Base-by-base conservation (phyloP, 2,797 vertebrate genomes). In the Rhinella marina region DNA sequence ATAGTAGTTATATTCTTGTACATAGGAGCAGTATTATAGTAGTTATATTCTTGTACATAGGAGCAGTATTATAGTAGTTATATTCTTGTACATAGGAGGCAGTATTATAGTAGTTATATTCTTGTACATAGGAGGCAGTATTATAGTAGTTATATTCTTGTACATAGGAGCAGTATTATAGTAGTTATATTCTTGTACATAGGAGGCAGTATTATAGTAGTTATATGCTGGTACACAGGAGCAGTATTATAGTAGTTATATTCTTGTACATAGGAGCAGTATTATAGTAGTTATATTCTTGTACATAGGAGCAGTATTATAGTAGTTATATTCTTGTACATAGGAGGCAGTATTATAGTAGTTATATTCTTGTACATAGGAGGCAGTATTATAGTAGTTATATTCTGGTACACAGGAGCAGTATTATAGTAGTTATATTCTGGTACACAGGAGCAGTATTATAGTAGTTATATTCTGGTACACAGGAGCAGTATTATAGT, bases 121-220 rank as follows among this genome's bases (percentile, higher is more conserved):
- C 64, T 66, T 66, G 64, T 66, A 66, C n/a, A 66, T 25, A 66
- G n/a, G 68, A 2, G 68, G 68, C 29, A 41, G 27, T 72, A 72
- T 72, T 72, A 72, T 72, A 72, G 68, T 72, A 72, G 68, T 66
- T 66, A 66, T 66, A 66, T 66, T 66, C 64, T 66, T 66, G 64
- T 70, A 70, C 25, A 29, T 29, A 70, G 66, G 25, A 8, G 70
- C 32, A 73, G 29, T 73, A 73, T 48, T 73, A 48, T 73, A 73
- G 70, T 41, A 73, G 70, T 72, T 72, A 72, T 72, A 72, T 72
- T 72, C 68, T 72, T 72, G 27, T 72, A 72, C 29, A 72, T 72
- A 72, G 68, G 68, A 9, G 66, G 59, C 25, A 70, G 66, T 68
- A 27, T 61, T 61, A 61, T 70, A 32, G 66, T 70, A 68, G 27